Evolutionary conservation across 2,888 invertebrate genomes (phyloP).

Genomic region (Heliothis peltigera): DNA sequence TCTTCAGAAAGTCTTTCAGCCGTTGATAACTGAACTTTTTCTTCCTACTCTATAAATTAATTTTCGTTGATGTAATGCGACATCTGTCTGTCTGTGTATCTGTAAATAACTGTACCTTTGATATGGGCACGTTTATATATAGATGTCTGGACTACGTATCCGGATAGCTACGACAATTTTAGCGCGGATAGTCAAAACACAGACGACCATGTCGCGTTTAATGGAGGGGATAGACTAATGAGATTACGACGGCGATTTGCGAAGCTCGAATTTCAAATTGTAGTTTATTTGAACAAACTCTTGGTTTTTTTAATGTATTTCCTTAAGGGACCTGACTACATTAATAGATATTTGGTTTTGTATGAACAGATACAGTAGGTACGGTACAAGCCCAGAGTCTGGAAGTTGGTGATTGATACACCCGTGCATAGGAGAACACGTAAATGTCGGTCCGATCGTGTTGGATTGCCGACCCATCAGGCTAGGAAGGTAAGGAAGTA

Average conservation of each 20-base stretch:
- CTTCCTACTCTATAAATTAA: constrained; percentile 49
- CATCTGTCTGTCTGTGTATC: constrained; percentile 38
- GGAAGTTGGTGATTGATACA: no score
- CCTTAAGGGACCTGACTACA: no score
- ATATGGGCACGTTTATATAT: constrained; percentile 18
- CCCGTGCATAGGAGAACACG: no score
- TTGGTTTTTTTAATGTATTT: no score
- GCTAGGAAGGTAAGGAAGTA: no score
- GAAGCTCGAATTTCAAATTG: no score
- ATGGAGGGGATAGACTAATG: not conserved
- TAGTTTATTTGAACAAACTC: no score
- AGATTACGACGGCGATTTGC: not conserved
- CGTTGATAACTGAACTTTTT: not conserved
- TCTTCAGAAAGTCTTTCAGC: constrained; percentile 10
- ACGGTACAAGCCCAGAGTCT: no score
- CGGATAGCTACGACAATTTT: constrained; percentile 33
- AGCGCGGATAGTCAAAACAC: constrained; percentile 4
- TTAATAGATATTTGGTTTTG: no score
- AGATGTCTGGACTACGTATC: constrained; percentile 37
- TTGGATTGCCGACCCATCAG: no score
- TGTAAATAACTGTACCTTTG: constrained; percentile 40
- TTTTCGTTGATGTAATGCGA: constrained; percentile 37
- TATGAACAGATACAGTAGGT: no score
- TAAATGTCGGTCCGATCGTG: no score
- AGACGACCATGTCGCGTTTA: not conserved